Evolutionary conservation across 2,797 vertebrate species (phyloP).

Genomic region (Diplodus sargus): DNA sequence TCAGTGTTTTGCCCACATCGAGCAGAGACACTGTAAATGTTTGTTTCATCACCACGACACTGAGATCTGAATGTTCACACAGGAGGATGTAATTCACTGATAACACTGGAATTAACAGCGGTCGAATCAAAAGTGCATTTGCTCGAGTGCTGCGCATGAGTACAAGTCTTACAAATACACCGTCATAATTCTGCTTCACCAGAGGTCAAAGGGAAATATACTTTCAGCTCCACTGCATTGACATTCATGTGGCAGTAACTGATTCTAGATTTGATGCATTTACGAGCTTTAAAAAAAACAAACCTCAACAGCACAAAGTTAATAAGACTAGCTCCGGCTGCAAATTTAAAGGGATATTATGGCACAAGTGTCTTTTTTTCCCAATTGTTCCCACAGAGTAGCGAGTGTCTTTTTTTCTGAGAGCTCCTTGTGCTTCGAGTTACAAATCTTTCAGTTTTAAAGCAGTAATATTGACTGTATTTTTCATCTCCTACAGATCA

Average conservation of each 20-base stretch:
- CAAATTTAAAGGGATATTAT: too few species aligned
- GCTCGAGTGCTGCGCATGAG: background rate
- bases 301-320: too few species aligned
- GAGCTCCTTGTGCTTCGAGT: too few species aligned
- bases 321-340: background rate
- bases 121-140: background rate
- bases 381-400: too few species aligned
- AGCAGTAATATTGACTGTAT: too few species aligned
- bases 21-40: background rate
- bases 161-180: background rate
- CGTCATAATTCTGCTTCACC: background rate
- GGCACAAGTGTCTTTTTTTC: too few species aligned
- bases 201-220: background rate
- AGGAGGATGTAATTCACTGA: background rate
- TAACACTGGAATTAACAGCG: background rate
- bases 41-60: background rate
- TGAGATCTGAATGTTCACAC: background rate
- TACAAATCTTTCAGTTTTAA: too few species aligned
- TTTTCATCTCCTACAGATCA: too few species aligned
- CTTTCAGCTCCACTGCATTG: background rate
- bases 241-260: background rate
- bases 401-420: too few species aligned
- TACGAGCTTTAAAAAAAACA: background rate
- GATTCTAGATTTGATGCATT: too few species aligned
- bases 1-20: conserved; percentile 64